These are phyloP conservation scores for Dryococelus australis DNA, from an alignment of 2,888 invertebrate species.

Conservation along the genomic window DNA sequence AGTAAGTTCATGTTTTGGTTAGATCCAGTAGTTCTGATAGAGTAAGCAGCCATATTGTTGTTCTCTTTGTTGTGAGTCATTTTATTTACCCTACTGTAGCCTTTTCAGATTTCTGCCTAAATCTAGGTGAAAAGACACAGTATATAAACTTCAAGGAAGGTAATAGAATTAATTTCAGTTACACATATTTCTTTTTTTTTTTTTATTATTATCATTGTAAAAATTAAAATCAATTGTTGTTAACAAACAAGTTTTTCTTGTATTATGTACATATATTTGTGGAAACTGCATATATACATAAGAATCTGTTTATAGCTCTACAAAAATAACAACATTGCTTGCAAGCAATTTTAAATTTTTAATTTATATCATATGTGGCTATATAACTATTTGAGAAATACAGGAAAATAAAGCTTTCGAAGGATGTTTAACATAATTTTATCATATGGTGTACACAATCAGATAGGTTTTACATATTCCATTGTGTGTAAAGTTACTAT, in stretches of 20 bases:
- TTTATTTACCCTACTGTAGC: not conserved
- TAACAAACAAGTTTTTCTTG: conserved; percentile 12
- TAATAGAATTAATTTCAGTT: too few species aligned
- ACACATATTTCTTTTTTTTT: not conserved
- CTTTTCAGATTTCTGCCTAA: not conserved
- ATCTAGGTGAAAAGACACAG: not conserved
- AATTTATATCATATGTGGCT: conserved; percentile 33
- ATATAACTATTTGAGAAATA: conserved; percentile 33
- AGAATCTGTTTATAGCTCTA: conserved; percentile 21
- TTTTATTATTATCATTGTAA: not conserved
- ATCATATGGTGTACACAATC: conserved; percentile 35
- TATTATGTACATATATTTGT: conserved; percentile 29
- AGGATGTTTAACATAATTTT: conserved; percentile 34
- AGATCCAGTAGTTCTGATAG: not conserved
- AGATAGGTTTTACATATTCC: conserved; percentile 38
- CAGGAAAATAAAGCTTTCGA: conserved; percentile 27
- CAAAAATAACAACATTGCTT: not conserved
- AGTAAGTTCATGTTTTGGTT: not conserved
- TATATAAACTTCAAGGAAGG: too few species aligned
- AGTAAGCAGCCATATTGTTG: not conserved
- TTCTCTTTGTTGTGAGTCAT: not conserved
- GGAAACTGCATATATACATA: conserved; percentile 29
- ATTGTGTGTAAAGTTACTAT: conserved; percentile 33
- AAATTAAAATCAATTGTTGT: not conserved
- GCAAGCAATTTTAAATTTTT: not conserved